Evolutionary conservation across 64 coral and sea anemone species (phyloP), one percentile per base, ranked within the genome.

Genomic region (Dendrophyllia cribrosa): DNA sequence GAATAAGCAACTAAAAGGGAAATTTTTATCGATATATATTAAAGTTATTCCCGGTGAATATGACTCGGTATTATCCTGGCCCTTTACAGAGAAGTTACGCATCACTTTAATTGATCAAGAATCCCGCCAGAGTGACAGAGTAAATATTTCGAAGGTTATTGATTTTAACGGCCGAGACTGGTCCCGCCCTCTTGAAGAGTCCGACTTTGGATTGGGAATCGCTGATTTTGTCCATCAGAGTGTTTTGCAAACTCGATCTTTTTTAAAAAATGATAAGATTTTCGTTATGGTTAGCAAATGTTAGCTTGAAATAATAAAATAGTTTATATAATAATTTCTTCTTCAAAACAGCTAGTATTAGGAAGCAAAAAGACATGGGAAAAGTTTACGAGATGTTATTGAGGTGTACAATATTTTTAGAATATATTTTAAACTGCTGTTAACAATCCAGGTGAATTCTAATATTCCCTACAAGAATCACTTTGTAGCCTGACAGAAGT

Each of bases 41-140:
- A 68, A 50, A 67, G 61, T 84, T 24, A 65, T 84, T 84, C 80
- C 80, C 21, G 88, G 88, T 22, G 77, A 90, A 45, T 81, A 80
- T 16, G 88, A 90, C 82, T 66, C 77, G 3, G 9, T 90, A 17
- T 59, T 90, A 47, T 2, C 61, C 4, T 90, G 88, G 88, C 88
- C 88, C 10, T 82, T 79, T 9, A 79, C 10, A 21, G 53, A 81
- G 60, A 90, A 56, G 26, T 13, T 79, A 3, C 63, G 77, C 6
- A n/a, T 90, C 7, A 70, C 88, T 1, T 58, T 82, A 5, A 47
- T 81, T 52, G 66, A 90, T 45, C 88, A 82, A 50, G n/a, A 25
- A 1, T 16, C 13, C 9, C 0, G 62, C 20, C 19, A 51, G 16
- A 7, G 11, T 43, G 16, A 83, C 3, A 66, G 61, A n/a, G 12